Conservation (phyloP, 1,140 invertebrate species). For the Periplaneta americana region DNA sequence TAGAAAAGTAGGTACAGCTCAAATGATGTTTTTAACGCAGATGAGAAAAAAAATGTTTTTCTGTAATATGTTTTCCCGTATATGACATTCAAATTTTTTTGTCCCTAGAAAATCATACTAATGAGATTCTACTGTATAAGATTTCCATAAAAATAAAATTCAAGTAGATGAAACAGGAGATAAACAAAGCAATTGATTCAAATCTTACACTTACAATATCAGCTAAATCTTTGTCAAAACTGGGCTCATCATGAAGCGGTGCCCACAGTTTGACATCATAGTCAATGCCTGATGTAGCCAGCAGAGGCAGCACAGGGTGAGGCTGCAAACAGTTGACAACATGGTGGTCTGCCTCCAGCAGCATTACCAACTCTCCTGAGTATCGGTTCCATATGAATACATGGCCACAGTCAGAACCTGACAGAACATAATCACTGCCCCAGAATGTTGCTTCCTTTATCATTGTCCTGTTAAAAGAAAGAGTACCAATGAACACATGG, state of each 20-base stretch:
- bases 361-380: slow-evolving; percentile 63
- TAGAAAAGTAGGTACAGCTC: too few relatives aligned
- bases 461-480: slow-evolving; percentile 56
- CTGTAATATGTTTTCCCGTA: too few relatives aligned
- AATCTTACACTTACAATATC: slow-evolving; percentile 55
- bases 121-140: too few relatives aligned
- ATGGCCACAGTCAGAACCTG: slow-evolving; percentile 82
- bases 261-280: slow-evolving; percentile 87
- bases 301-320: slow-evolving; percentile 72
- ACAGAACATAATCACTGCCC: slow-evolving; percentile 77
- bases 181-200: not conserved
- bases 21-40: too few relatives aligned
- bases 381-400: slow-evolving; percentile 62
- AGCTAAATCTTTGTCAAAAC: slow-evolving; percentile 61
- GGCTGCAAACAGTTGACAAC: slow-evolving; percentile 86
- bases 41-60: too few relatives aligned
- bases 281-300: slow-evolving; percentile 86
- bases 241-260: slow-evolving; percentile 51
- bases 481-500: too few relatives aligned
- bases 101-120: too few relatives aligned
- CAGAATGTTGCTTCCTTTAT: slow-evolving; percentile 89
- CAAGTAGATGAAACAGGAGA: not conserved
- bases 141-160: too few relatives aligned
- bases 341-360: slow-evolving; percentile 77
- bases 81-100: too few relatives aligned